These are phyloP conservation scores for Seladonia tumulorum DNA, from an alignment of 2,888 invertebrate genomes.

Conservation along the genomic window DNA sequence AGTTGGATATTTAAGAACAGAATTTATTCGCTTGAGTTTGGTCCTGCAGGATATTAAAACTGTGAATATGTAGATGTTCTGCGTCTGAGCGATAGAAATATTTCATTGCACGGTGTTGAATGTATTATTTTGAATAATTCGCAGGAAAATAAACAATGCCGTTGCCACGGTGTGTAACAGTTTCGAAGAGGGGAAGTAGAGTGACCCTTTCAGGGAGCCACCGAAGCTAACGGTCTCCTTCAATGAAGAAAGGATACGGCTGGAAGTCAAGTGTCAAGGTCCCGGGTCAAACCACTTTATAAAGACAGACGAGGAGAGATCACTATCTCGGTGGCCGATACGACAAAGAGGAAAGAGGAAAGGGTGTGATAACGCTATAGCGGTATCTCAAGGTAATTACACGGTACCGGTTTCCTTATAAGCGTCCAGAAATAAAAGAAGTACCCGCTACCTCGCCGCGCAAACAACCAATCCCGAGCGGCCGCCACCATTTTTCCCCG, in stretches of 20 bases:
- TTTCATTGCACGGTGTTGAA: too few species aligned
- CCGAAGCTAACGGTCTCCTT: conserved; percentile 56
- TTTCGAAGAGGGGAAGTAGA: conserved; percentile 21
- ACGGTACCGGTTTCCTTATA: conserved; percentile 66
- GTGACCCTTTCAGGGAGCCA: conserved; percentile 24
- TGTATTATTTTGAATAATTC: neutral
- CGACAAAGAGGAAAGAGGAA: conserved; percentile 53
- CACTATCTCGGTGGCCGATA: conserved; percentile 50
- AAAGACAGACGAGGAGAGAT: conserved; percentile 55
- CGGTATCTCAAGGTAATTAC: conserved; percentile 69
- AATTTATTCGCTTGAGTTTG: too few species aligned
- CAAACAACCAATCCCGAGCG: conserved; percentile 16
- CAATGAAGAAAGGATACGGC: conserved; percentile 45
- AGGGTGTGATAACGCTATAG: conserved; percentile 65
- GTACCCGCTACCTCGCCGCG: conserved; percentile 6
- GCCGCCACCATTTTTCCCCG: conserved; percentile 26
- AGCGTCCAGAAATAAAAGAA: conserved; percentile 45
- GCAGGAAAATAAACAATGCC: neutral
- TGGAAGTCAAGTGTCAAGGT: conserved; percentile 61
- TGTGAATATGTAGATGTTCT: neutral
- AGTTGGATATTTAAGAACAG: too few species aligned
- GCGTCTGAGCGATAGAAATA: neutral
- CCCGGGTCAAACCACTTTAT: conserved; percentile 59
- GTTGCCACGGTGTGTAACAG: neutral
- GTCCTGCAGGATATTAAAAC: too few species aligned